Evolutionary conservation across 2,888 invertebrate genomes (phyloP).

Genomic region (Acleris sparsana): DNA sequence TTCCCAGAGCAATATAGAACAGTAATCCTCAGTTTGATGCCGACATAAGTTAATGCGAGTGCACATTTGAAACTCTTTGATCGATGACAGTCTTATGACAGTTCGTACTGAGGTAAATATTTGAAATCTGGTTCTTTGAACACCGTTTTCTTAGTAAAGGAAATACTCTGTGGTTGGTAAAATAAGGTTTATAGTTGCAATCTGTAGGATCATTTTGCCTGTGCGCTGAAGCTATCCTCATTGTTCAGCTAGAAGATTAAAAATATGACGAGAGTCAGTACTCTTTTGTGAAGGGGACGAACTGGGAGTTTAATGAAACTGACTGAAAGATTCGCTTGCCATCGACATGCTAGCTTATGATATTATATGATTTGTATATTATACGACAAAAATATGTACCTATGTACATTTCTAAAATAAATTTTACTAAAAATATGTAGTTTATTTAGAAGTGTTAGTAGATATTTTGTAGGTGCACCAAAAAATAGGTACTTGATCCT

Average conservation of each 20-base stretch:
- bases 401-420: background rate
- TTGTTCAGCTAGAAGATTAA: slow-evolving; percentile 63
- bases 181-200: slow-evolving; percentile 23
- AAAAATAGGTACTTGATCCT: too few relatives aligned
- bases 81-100: background rate
- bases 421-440: too few relatives aligned
- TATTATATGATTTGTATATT: slow-evolving; percentile 37
- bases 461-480: too few relatives aligned
- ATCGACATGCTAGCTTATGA: slow-evolving; percentile 48
- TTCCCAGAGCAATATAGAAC: slow-evolving; percentile 36
- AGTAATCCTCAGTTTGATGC: slow-evolving; percentile 37
- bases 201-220: slow-evolving; percentile 38
- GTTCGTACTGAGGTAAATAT: background rate
- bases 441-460: too few relatives aligned
- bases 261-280: slow-evolving; percentile 56
- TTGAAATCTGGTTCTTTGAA: slow-evolving; percentile 14
- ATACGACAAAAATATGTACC: slow-evolving; percentile 9
- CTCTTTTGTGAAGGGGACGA: slow-evolving; percentile 53
- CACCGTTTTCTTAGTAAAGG: background rate
- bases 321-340: slow-evolving; percentile 48
- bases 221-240: slow-evolving; percentile 38
- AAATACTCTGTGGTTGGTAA: slow-evolving; percentile 22
- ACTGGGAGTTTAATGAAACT: slow-evolving; percentile 60
- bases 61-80: slow-evolving; percentile 7
- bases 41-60: slow-evolving; percentile 35